Evolutionary conservation across 2,888 invertebrate genomes (phyloP).

Genomic region (Willowsia nigromaculata): DNA sequence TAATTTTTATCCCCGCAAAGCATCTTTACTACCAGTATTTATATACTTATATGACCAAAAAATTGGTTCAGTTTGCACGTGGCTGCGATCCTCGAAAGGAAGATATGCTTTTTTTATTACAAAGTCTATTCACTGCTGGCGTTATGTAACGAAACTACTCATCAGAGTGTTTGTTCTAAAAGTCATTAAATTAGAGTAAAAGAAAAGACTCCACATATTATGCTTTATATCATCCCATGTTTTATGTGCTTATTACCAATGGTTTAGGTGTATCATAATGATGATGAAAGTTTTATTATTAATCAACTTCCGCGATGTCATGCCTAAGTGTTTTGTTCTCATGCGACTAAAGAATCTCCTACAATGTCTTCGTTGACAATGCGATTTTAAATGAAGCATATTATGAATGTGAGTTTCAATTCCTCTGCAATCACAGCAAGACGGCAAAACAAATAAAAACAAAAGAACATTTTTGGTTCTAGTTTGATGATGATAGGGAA

Average conservation of each 20-base stretch:
- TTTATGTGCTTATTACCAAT: too few relatives aligned
- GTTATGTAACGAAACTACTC: not conserved
- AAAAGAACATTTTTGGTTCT: not conserved
- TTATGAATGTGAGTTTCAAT: not conserved
- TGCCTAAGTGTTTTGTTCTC: not conserved
- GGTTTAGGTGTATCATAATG: not conserved
- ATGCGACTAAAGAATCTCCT: not conserved
- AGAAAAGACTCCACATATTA: not conserved
- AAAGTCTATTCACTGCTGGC: not conserved
- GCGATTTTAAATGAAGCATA: not conserved
- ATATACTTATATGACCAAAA: conserved; percentile 19
- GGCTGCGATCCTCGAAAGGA: not conserved
- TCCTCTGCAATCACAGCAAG: not conserved
- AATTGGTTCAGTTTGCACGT: conserved; percentile 20
- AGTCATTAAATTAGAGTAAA: not conserved
- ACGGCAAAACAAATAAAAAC: not conserved
- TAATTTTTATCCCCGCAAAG: conserved; percentile 20
- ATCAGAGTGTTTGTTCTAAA: not conserved
- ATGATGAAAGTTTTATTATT: not conserved
- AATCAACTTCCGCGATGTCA: not conserved
- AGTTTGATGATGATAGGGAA: not conserved
- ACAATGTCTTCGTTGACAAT: too few relatives aligned
- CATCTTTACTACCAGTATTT: not conserved
- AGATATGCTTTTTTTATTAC: not conserved
- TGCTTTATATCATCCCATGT: too few relatives aligned